Base-by-base conservation (phyloP, 2,797 vertebrate genomes). In the Zalophus californianus region DNA sequence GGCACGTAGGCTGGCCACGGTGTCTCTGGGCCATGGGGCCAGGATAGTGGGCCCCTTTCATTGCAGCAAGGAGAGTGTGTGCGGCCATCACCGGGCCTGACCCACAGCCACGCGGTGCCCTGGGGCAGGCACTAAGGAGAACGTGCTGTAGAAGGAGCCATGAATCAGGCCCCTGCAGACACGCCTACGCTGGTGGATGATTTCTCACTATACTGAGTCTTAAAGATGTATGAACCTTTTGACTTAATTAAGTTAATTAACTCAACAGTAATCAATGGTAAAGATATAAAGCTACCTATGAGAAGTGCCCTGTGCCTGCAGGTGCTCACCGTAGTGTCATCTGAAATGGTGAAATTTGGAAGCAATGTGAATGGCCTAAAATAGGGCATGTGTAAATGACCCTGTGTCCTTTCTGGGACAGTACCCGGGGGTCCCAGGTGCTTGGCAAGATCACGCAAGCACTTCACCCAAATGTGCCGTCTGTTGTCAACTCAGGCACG, bases 241-340 rank as follows among this genome's bases (percentile, higher is more conserved):
- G 32, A 32, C 52, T 25, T 7, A 62, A n/a, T n/a, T 62, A 21
- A 20, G 50, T 23, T 6, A 44, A 38, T n/a, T n/a, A 21, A 5
- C 14, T 35, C 32, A 7, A 7, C 3, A 1, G 23, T 8, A 3
- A n/a, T 9, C 1, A 0, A 1, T 18, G 44, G 41, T 79, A 9
- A 41, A 10, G 83, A n/a, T 0, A 0, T 3, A 1, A 3, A 7
- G 27, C 52, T 4, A 23, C 4, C 0, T 16, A 2, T 1, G 41
- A 23, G 7, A 29, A 13, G 16, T 2, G 20, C 56, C 44, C 25
- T 7, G 35, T 1, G 32, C 27, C 77, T 7, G 15, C 14, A 11
- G 16, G 9, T 18, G n/a, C 41, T 77, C 11, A 0, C 7, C 5
- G 0, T 7, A 14, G 44, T 6, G 0, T 21, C 44, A 5, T 32